Conservation (phyloP, 2,888 invertebrate genomes). For the Oxystoma pomonae region DNA sequence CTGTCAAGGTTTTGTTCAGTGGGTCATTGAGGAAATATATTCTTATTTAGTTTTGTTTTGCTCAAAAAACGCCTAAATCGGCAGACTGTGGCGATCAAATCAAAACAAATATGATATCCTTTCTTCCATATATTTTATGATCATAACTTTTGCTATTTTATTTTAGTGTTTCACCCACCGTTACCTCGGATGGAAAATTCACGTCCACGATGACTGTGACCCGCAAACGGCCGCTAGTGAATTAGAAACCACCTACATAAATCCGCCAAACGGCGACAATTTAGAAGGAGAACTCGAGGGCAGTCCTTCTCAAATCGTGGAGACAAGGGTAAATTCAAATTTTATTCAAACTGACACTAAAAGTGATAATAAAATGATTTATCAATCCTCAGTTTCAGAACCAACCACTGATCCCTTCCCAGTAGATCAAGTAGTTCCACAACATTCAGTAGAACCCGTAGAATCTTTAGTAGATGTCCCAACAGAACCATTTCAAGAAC, state of each 20-base stretch:
- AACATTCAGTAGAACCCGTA: conserved; percentile 5
- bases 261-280: conserved; percentile 36
- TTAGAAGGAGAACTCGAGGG: conserved; percentile 50
- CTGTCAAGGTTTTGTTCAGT: too few relatives aligned
- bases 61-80: too few relatives aligned
- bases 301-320: conserved; percentile 41
- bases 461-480: conserved; percentile 13
- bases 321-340: conserved; percentile 42
- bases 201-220: conserved; percentile 81
- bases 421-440: conserved; percentile 20
- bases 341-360: conserved; percentile 26
- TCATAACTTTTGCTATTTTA: too few relatives aligned
- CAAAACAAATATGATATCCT: too few relatives aligned
- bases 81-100: too few relatives aligned
- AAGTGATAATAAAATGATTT: conserved; percentile 17
- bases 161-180: conserved; percentile 89
- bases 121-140: too few relatives aligned
- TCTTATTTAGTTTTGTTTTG: too few relatives aligned
- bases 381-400: conserved; percentile 30
- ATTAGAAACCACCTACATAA: conserved; percentile 47
- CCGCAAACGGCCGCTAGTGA: conserved; percentile 53
- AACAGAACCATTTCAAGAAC: background rate
- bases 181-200: conserved; percentile 93
- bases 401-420: conserved; percentile 25
- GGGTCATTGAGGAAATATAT: too few relatives aligned